Percentiles rank a stretch among this genome's conserved stretches.
These are phyloP conservation scores for Drosophila infuscata DNA, from an alignment of 2,888 invertebrate species.

Conservation along the genomic window DNA sequence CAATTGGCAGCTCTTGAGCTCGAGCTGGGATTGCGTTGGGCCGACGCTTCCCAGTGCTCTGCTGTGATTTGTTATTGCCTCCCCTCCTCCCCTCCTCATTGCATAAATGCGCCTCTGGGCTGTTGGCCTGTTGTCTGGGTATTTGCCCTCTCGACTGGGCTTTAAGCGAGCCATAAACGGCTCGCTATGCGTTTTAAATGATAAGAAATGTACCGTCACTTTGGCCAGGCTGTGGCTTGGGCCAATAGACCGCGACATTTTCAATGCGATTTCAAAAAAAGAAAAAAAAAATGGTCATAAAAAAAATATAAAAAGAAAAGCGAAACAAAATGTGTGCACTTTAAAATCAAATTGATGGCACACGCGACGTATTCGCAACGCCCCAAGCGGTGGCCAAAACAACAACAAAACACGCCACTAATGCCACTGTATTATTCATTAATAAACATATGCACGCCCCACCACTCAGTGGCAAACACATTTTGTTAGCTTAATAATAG, in stretches of 20 bases:
- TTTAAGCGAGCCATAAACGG: conserved; percentile 66
- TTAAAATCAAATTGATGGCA: conserved; percentile 37
- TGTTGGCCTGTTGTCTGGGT: conserved; percentile 8
- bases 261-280: not conserved
- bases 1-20: conserved; percentile 57
- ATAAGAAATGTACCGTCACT: conserved; percentile 64
- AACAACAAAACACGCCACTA: conserved; percentile 64
- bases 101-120: not conserved
- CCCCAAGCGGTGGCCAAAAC: conserved; percentile 38
- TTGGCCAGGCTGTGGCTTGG: conserved; percentile 24
- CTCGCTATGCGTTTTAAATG: conserved; percentile 74
- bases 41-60: conserved; percentile 65
- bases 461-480: conserved; percentile 18
- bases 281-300: not conserved
- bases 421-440: conserved; percentile 38
- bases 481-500: conserved; percentile 66
- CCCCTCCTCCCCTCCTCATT: not conserved
- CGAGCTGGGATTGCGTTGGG: conserved; percentile 71
- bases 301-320: conserved; percentile 4
- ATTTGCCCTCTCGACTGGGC: conserved; percentile 49
- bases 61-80: conserved; percentile 8
- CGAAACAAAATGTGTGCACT: conserved; percentile 28
- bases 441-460: conserved; percentile 64
- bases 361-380: conserved; percentile 70
- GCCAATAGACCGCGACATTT: conserved; percentile 30